phyloP scores from a whole-genome alignment of 2,113 vertebrate species.

The Monopterus albus region DNA sequence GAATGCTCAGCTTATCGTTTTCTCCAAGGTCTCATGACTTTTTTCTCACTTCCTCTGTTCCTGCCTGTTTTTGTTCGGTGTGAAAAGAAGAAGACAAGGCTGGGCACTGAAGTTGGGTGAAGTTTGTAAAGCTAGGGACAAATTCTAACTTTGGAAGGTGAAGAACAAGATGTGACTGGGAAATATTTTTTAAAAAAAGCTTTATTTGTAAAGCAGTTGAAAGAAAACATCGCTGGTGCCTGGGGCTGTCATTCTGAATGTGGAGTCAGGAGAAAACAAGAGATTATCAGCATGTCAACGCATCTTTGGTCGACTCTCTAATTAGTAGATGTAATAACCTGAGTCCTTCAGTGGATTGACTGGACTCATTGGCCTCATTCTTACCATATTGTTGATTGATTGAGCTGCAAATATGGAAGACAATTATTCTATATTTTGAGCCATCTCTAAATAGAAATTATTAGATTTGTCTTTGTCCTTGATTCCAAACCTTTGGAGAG shows the following conservation, averaged over 20 bases:
- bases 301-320: constrained; percentile 56
- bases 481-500: constrained; percentile 80
- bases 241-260: constrained; percentile 36
- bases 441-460: constrained; percentile 82
- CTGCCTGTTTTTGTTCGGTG: constrained; percentile 10
- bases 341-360: constrained; percentile 71
- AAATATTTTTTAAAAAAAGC: background rate
- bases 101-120: constrained; percentile 3
- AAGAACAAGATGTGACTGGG: constrained; percentile 21
- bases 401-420: constrained; percentile 79
- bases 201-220: constrained; percentile 32
- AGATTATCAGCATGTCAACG: constrained; percentile 49
- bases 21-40: constrained; percentile 28
- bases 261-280: constrained; percentile 58
- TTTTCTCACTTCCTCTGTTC: constrained; percentile 18
- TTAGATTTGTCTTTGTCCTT: constrained; percentile 82
- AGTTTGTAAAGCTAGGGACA: constrained; percentile 25
- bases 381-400: constrained; percentile 79
- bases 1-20: constrained; percentile 21
- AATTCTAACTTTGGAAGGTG: constrained; percentile 21
- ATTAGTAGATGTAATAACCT: constrained; percentile 77
- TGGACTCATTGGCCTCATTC: constrained; percentile 77
- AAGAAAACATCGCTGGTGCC: constrained; percentile 6
- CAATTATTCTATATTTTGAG: constrained; percentile 82
- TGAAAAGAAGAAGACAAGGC: constrained; percentile 21